Evolutionary conservation across 2,888 invertebrate genomes (phyloP).

Genomic region (Pemphredon lugubris): DNA sequence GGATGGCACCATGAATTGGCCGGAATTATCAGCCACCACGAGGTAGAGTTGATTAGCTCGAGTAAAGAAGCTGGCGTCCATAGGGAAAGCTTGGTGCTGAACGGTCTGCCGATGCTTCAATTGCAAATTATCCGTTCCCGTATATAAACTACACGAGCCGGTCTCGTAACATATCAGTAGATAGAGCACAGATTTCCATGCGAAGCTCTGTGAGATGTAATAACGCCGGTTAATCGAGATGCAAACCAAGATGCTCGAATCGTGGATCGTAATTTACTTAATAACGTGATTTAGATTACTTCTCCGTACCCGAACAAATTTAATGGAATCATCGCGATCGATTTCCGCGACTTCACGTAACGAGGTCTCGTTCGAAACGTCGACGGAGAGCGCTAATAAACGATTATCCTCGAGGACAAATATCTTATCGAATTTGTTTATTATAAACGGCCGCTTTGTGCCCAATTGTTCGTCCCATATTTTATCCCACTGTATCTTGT

Average conservation of each 20-base stretch:
- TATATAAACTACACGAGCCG: slow-evolving; percentile 62
- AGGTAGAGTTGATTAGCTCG: slow-evolving; percentile 66
- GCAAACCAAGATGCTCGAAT: background rate
- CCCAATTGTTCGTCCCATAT: slow-evolving; percentile 42
- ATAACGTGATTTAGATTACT: background rate
- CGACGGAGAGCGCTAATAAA: slow-evolving; percentile 43
- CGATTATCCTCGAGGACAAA: slow-evolving; percentile 59
- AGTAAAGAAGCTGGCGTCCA: slow-evolving; percentile 69
- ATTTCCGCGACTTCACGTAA: slow-evolving; percentile 15
- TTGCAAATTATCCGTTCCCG: slow-evolving; percentile 41
- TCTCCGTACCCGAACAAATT: slow-evolving; percentile 57
- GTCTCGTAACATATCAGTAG: slow-evolving; percentile 64
- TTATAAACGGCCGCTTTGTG: slow-evolving; percentile 39
- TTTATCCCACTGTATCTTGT: slow-evolving; percentile 57
- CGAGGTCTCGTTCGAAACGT: slow-evolving; percentile 41
- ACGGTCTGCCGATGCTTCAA: slow-evolving; percentile 62
- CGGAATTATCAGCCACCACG: slow-evolving; percentile 63
- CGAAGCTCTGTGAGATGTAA: slow-evolving; percentile 55
- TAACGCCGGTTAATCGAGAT: too few species aligned
- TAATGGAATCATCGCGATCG: slow-evolving; percentile 23
- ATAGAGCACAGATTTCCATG: slow-evolving; percentile 64
- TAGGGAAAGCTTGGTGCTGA: slow-evolving; percentile 43
- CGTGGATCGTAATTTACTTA: background rate
- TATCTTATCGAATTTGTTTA: slow-evolving; percentile 52
- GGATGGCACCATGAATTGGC: slow-evolving; percentile 59